These are phyloP conservation scores for Cnemophilus loriae DNA, from an alignment of 2,113 vertebrate species.

Conservation along the genomic window DNA sequence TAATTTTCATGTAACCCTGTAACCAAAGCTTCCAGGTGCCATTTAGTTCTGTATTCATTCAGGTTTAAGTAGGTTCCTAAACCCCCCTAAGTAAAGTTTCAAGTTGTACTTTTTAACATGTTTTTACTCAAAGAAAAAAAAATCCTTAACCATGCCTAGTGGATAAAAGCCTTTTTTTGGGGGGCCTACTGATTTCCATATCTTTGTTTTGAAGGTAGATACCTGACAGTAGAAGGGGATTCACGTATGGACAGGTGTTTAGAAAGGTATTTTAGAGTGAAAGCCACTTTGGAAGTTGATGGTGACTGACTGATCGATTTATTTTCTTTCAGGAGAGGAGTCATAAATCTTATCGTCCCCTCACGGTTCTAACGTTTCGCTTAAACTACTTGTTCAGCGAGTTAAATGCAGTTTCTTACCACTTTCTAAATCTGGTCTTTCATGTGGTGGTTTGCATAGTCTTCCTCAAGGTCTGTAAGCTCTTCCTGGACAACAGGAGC, in stretches of 20 bases:
- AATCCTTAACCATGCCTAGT: background rate
- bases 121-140: fast-evolving
- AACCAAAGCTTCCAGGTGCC: background rate
- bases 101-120: background rate
- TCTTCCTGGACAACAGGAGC: constrained; percentile 84
- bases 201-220: background rate
- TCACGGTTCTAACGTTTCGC: constrained; percentile 95
- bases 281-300: background rate
- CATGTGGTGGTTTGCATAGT: constrained; percentile 87
- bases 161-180: background rate
- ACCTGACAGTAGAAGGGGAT: background rate
- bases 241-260: background rate
- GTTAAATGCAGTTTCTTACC: constrained; percentile 90
- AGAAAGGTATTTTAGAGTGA: background rate
- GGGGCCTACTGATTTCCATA: background rate
- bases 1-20: background rate
- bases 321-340: constrained; percentile 85
- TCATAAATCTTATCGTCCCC: constrained; percentile 94
- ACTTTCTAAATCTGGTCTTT: constrained; percentile 87
- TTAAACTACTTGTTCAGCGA: constrained; percentile 95
- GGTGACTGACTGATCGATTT: constrained; percentile 4
- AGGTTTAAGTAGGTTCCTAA: background rate
- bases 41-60: background rate
- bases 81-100: background rate
- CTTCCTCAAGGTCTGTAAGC: constrained; percentile 89